Evolutionary conservation across 2,888 invertebrate genomes (phyloP).

Genomic region (Leucoptera coffeella): DNA sequence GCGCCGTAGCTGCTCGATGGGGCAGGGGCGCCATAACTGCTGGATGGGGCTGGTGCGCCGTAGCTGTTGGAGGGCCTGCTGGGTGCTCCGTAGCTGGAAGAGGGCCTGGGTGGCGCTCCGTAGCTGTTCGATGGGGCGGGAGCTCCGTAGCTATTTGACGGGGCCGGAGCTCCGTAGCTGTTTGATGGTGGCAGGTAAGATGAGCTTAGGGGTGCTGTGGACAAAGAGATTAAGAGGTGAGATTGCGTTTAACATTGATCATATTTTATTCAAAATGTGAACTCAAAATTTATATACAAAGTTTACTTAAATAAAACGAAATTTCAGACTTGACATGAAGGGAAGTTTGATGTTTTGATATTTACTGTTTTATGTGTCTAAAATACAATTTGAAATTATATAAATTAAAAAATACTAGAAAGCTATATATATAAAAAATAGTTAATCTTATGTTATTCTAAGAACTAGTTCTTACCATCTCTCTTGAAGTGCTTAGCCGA

Average conservation of each 20-base stretch:
- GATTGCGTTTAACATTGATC: slow-evolving; percentile 5
- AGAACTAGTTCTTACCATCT: too few species aligned
- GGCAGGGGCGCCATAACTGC: slow-evolving; percentile 18
- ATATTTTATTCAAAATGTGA: too few species aligned
- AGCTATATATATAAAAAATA: too few species aligned
- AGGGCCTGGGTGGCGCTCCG: slow-evolving; percentile 16
- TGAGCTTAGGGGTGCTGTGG: slow-evolving; percentile 49
- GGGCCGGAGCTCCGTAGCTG: slow-evolving; percentile 26
- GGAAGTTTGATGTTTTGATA: too few species aligned
- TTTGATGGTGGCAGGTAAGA: slow-evolving; percentile 49
- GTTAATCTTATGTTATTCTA: too few species aligned
- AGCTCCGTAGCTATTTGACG: slow-evolving; percentile 18
- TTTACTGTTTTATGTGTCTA: too few species aligned
- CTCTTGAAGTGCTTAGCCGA: slow-evolving; percentile 25
- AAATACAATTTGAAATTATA: too few species aligned
- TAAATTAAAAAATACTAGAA: too few species aligned
- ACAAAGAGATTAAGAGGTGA: slow-evolving; percentile 13
- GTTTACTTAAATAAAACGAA: too few species aligned
- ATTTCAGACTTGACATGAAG: too few species aligned
- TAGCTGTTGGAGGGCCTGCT: slow-evolving; percentile 28
- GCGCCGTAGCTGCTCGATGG: slow-evolving; percentile 15
- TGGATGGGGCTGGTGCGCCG: slow-evolving; percentile 31
- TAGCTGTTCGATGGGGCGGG: slow-evolving; percentile 18
- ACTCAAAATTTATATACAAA: too few species aligned
- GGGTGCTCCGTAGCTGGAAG: slow-evolving; percentile 26